Base-by-base conservation (phyloP, 2,888 invertebrate species). In the Laspeyria flexula region DNA sequence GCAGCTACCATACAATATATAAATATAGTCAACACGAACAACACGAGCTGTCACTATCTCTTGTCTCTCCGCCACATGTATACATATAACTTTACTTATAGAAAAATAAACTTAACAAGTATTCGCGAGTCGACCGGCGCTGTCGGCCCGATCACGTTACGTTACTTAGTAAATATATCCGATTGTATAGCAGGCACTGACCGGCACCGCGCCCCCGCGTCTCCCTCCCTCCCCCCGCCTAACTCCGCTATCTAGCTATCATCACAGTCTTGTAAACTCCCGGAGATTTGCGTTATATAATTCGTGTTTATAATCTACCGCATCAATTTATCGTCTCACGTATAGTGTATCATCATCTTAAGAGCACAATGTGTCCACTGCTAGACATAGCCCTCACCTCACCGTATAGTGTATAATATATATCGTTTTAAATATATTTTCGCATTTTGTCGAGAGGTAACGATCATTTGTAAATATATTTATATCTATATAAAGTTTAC, bases 101-200 rank as follows among this genome's bases (percentile, higher is more conserved):
- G 60, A 67, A 68, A 70, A 71, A 60, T 66, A 75, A 76, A 72
- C 53, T 65, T 65, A 71, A 70, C 66, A 66, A 60, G 47, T 51
- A 44, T 15, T 42, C 42, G 54, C 43, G 44, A 42, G 49, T 43
- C 55, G 27, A 46, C 33, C 31, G 31, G 31, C 29, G 29, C 11
- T 1, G 7, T 4, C 35, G 44, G 21, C 29, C 30, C 37, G 15
- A 27, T 40, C 57, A 51, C 39, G 42, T 31, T 37, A 43, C 43
- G 38, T 50, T 50, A 50, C 35, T 29, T 49, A 52, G 41, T 55
- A 47, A 58, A 55, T 61, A 64, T 53, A 60, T 61, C 46, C 47
- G 52, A 55, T 51, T 50, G 44, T 21, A 55, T 57, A 64, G 68
- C 61, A 64, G 64, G 69, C 67, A 65, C 66, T 60, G 57, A 51